Evolutionary conservation across 30 jellyfish, hydroid and myxozoan genomes (phyloP), one percentile per base, ranked within the genome.

Genomic region (Phacellophora camtschatica): DNA sequence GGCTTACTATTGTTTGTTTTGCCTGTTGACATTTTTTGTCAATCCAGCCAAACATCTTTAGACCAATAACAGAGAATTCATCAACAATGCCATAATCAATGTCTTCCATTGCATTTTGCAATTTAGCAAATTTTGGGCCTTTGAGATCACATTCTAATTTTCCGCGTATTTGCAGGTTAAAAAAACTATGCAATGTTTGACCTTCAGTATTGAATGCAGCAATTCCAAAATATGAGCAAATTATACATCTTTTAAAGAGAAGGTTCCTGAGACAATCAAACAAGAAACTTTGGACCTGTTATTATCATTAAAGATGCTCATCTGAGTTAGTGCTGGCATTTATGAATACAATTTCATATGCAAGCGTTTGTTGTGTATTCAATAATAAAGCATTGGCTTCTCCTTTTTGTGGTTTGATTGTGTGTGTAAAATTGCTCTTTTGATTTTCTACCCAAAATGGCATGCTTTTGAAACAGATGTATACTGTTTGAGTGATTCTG

Each of bases 1-100:
- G 54, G 30, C 24, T 8, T 15, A n/a, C n/a, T n/a, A n/a, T n/a
- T n/a, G 19, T 49, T 56, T 23, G 54, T 25, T 22, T 24, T 43
- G n/a, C 85, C 85, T 16, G 85, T 43, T 13, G 85, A 82, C 29
- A 42, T 82, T 24, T 49, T 45, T 64, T 71, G 48, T 30, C 32
- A 20, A 71, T 50, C 85, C 85, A 71, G 9, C 77, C 79, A 10
- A 71, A 31, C 28, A 19, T 64, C 9, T 81, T 33, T 33, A 22
- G 85, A 45, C 85, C 58, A 12, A 71, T 45, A 45, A 71, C 81
- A 13, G 85, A 71, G 32, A 12, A 71, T 64, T 71, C 85, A 71
- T 71, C 85, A 28, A 71, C 48, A 12, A 71, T 42, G 18, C 45
- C 11, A 48, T 43, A 71, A 11, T 24, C 46, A 12, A 43, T 49